Evolutionary conservation across 2,888 invertebrate genomes (phyloP).

Genomic region (Hypercompe scribonia): DNA sequence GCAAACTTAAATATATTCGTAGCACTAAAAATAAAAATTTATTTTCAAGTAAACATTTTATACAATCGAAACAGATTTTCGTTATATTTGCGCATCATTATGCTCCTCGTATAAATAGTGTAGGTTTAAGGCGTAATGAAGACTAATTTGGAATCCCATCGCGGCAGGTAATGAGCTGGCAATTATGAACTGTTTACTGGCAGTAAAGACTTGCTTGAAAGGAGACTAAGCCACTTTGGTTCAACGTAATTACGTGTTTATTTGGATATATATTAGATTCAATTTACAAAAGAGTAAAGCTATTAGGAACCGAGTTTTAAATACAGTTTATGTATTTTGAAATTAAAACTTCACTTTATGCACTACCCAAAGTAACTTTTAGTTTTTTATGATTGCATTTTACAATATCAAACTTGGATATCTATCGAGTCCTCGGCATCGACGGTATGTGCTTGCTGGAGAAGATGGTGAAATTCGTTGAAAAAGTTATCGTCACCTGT

Average conservation of each 20-base stretch:
- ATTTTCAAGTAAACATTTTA: not conserved
- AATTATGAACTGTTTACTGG: conserved; percentile 39
- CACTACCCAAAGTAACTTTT: no score
- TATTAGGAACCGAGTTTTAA: not conserved
- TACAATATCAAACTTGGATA: no score
- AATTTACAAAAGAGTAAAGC: not conserved
- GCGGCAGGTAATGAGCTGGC: conserved; percentile 32
- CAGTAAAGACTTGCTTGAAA: conserved; percentile 16
- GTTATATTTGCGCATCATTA: conserved; percentile 33
- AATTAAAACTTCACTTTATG: not conserved
- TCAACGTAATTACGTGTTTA: conserved; percentile 9
- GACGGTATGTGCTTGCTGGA: no score
- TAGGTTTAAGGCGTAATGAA: conserved; percentile 36
- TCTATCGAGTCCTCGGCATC: no score
- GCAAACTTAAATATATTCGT: not conserved
- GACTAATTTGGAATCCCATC: conserved; percentile 41
- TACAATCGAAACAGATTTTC: conserved; percentile 15
- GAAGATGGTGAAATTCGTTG: no score
- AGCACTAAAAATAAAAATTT: not conserved
- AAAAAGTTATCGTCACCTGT: no score
- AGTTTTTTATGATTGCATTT: no score
- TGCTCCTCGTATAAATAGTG: conserved; percentile 41
- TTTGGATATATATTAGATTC: conserved; percentile 6
- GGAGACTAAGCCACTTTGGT: conserved; percentile 14
- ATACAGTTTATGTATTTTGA: not conserved